Conservation (phyloP, 2,888 invertebrate genomes). For the Spilarctia lutea region DNA sequence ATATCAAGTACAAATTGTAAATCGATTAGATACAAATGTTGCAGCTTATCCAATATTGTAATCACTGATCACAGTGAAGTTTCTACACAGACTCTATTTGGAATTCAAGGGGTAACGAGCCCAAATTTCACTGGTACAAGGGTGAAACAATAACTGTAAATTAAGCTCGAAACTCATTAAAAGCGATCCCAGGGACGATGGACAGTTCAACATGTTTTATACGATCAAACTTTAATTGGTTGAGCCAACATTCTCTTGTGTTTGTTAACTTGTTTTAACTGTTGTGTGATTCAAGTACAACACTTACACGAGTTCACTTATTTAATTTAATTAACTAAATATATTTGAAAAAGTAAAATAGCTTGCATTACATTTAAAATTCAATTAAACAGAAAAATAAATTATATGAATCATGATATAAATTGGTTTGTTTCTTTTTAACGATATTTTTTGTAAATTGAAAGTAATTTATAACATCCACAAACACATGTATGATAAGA, state of each 20-base stretch:
- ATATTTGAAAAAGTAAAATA: neutral
- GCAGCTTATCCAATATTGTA: constrained; percentile 54
- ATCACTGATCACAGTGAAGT: constrained; percentile 60
- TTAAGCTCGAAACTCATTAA: constrained; percentile 83
- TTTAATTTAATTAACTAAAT: neutral
- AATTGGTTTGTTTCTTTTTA: neutral
- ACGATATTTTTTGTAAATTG: neutral
- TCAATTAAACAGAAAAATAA: neutral
- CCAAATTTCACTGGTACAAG: constrained; percentile 68
- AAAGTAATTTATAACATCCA: neutral
- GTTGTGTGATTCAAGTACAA: constrained; percentile 7
- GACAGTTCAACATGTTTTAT: constrained; percentile 65
- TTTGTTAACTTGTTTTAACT: constrained; percentile 51
- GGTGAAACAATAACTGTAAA: constrained; percentile 83
- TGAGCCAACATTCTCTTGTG: constrained; percentile 56
- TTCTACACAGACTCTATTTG: constrained; percentile 60
- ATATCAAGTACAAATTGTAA: neutral
- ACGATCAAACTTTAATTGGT: constrained; percentile 78
- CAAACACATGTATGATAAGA: neutral
- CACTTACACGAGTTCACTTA: neutral
- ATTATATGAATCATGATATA: neutral
- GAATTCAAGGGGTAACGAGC: constrained; percentile 68
- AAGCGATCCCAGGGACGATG: constrained; percentile 56
- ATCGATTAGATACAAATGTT: constrained; percentile 22
- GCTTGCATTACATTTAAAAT: neutral